Base-by-base conservation (phyloP, 2,797 vertebrate genomes). In the Typhlichthys subterraneus region DNA sequence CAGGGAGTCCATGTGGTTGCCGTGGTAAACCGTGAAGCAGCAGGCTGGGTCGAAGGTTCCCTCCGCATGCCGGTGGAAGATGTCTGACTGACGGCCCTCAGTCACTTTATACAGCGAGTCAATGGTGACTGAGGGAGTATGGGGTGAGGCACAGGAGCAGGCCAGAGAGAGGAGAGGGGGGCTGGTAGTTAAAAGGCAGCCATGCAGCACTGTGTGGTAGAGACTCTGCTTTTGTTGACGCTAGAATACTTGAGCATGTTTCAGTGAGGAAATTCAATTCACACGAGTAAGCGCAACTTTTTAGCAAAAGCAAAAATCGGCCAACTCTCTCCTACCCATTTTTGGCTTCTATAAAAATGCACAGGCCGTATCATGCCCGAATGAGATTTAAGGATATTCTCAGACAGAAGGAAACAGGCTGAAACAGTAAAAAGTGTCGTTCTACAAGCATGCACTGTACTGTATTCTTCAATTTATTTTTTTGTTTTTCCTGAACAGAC, bases 91-190 rank as follows among this genome's bases (percentile, higher is more conserved):
- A 19, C 91, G 90, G 0, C 98, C 97, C 79, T 99, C 97, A 0
- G 95, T 95, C 75, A 99, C 98, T 91, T 99, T 98, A 92, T 98
- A 99, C 77, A 99, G 95, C 2, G 97, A 98, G 85, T 99, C 98
- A 0, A 99, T 99, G 81, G 96, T 94, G 74, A 99, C 98, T 99
- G 85, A 65, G 59, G 46, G 51, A 57, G 52, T 70, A 59, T 12
- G 4, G 56, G 54, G n/a, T 13, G 12, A 19, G 57, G 42, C 45
- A 61, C 53, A 65, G 38, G 14, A 15, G 13, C 38, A 64, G 60
- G 38, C 38, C 38, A 6, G 38, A 45, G 63, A 72, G 51, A 64
- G 6, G 15, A 4, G 3, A 12, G 33, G 12, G 45, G 50, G 45
- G 46, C 51, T 50, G 56, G 58, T 49, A 12, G 31, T 49, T 9